These are phyloP conservation scores for Lutjanus argentimaculatus DNA, from an alignment of 2,797 vertebrate genomes.

Conservation along the genomic window DNA sequence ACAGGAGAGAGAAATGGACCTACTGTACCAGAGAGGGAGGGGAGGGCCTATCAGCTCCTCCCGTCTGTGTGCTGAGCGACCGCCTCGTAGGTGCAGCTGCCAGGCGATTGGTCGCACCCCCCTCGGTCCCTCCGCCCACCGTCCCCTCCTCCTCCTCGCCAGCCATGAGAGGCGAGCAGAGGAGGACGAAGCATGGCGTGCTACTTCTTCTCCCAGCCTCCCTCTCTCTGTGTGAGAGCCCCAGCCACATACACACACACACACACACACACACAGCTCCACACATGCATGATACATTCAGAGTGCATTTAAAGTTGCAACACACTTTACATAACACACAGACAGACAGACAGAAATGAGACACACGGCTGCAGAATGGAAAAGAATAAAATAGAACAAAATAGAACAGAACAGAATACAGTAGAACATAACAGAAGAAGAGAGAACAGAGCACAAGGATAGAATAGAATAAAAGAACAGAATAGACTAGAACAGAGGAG, in stretches of 20 bases:
- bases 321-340: conserved; percentile 23
- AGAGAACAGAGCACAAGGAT: too few species aligned
- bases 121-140: conserved; percentile 74
- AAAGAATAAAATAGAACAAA: not conserved
- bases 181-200: conserved; percentile 64
- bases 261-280: conserved; percentile 18
- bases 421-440: too few species aligned
- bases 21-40: conserved; percentile 32
- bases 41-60: conserved; percentile 44
- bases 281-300: conserved; percentile 31
- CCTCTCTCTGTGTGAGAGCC: conserved; percentile 12
- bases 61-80: not conserved
- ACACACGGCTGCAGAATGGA: not conserved
- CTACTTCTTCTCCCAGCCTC: conserved; percentile 36
- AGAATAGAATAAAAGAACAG: too few species aligned
- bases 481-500: too few species aligned
- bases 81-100: conserved; percentile 66
- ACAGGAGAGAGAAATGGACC: conserved; percentile 42
- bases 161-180: conserved; percentile 59
- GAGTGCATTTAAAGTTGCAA: conserved; percentile 32
- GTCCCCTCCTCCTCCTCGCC: conserved; percentile 70
- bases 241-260: conserved; percentile 10
- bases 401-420: too few species aligned
- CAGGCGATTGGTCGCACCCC: conserved; percentile 87
- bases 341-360: not conserved